phyloP scores from a whole-genome alignment of 1,140 invertebrate genomes.

The Heliconius hewitsoni region DNA sequence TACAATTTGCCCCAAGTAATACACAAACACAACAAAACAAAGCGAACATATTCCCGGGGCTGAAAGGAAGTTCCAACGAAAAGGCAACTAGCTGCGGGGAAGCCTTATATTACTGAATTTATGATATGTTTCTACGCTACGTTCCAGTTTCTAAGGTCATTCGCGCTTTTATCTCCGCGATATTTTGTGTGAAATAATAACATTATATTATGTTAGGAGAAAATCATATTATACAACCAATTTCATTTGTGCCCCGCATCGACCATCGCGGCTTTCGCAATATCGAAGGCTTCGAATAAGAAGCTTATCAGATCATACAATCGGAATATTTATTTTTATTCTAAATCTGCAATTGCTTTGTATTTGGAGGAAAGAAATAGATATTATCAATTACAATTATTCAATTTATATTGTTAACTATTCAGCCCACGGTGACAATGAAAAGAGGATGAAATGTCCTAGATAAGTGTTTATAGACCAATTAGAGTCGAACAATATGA shows the following conservation, averaged over 20 bases:
- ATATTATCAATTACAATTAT: not conserved
- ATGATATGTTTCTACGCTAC: conserved; percentile 64
- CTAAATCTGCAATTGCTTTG: not conserved
- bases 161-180: conserved; percentile 54
- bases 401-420: conserved; percentile 55
- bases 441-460: conserved; percentile 52
- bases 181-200: conserved; percentile 69
- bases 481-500: conserved; percentile 71
- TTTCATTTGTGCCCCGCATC: conserved; percentile 44
- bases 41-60: conserved; percentile 67
- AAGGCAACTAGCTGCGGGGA: conserved; percentile 71
- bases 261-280: conserved; percentile 17
- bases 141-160: conserved; percentile 67
- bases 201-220: conserved; percentile 48
- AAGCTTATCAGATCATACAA: conserved; percentile 24
- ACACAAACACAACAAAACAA: conserved; percentile 77
- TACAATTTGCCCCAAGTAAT: conserved; percentile 73
- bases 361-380: not conserved
- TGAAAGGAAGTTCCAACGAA: conserved; percentile 74
- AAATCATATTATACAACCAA: conserved; percentile 55
- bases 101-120: conserved; percentile 77
- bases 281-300: conserved; percentile 26
- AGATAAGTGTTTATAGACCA: conserved; percentile 76
- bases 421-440: conserved; percentile 55
- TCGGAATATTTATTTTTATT: not conserved